Conservation (phyloP, 2,797 vertebrate species). For the Epinephelus awoara region DNA sequence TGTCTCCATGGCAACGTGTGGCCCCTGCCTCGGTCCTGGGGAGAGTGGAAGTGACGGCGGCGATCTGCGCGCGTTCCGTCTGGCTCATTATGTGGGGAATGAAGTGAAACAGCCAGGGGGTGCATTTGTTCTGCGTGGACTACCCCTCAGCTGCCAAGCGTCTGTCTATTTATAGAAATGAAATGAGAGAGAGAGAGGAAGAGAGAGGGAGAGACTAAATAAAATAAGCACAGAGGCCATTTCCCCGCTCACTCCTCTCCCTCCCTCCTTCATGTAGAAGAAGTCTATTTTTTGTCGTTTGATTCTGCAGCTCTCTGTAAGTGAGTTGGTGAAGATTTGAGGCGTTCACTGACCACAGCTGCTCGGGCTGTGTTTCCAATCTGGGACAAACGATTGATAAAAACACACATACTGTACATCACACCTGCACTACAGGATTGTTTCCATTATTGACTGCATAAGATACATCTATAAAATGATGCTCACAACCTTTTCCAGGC, state of each 20-base stretch:
- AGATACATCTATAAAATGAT: background rate
- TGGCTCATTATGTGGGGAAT: constrained; percentile 82
- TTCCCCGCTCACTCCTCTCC: constrained; percentile 30
- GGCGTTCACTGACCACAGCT: constrained; percentile 19
- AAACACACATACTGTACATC: background rate
- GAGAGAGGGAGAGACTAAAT: constrained; percentile 43
- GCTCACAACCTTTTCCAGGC: background rate
- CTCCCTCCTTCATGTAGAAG: constrained; percentile 5
- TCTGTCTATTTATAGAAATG: constrained; percentile 84
- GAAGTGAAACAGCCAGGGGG: constrained; percentile 82
- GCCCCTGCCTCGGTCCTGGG: constrained; percentile 58
- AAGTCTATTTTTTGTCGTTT: constrained; percentile 27
- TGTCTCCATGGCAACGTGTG: constrained; percentile 72
- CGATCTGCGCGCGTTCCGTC: constrained; percentile 71
- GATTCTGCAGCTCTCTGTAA: constrained; percentile 24
- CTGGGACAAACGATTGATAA: background rate
- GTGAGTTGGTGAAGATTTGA: constrained; percentile 43
- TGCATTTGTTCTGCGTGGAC: constrained; percentile 86
- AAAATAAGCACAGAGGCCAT: constrained; percentile 60
- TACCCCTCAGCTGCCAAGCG: constrained; percentile 85
- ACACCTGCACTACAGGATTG: background rate
- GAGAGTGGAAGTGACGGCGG: constrained; percentile 73
- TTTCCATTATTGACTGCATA: background rate
- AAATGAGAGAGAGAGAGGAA: constrained; percentile 52
- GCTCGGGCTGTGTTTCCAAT: background rate